Percentiles rank a stretch among this genome's conserved stretches.
These are phyloP conservation scores for Boloria euphrosyne DNA, from an alignment of 2,888 invertebrate genomes.

Conservation along the genomic window DNA sequence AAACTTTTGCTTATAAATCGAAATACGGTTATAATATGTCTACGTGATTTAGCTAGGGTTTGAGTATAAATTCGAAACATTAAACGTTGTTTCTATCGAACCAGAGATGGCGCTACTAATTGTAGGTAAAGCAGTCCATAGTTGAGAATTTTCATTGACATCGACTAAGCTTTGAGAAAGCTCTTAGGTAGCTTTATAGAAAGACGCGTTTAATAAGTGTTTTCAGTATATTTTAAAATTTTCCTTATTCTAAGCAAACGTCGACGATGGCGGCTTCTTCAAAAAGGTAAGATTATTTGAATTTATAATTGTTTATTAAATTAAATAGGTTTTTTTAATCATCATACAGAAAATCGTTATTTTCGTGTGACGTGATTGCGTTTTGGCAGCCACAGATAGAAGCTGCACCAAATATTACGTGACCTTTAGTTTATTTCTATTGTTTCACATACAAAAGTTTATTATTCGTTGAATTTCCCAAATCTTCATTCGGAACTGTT, in stretches of 20 bases:
- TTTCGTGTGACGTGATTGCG: constrained; percentile 36
- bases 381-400: constrained; percentile 33
- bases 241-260: constrained; percentile 24
- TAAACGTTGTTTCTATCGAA: constrained; percentile 47
- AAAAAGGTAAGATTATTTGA: constrained; percentile 34
- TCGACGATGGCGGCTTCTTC: constrained; percentile 25
- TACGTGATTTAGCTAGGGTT: background rate
- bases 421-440: constrained; percentile 7
- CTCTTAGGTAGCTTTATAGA: constrained; percentile 44
- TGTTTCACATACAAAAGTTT: background rate
- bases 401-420: constrained; percentile 27
- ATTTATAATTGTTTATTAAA: constrained; percentile 10
- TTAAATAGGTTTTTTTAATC: constrained; percentile 1
- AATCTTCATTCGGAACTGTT: background rate
- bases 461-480: background rate
- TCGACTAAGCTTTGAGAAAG: constrained; percentile 51
- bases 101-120: constrained; percentile 57
- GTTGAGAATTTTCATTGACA: constrained; percentile 39
- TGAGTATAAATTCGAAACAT: background rate
- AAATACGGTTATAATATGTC: background rate
- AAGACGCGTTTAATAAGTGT: constrained; percentile 41
- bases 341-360: constrained; percentile 40
- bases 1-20: too few species aligned
- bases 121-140: constrained; percentile 50
- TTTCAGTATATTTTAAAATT: constrained; percentile 33